These are phyloP conservation scores for Acropternis orthonyx DNA, from an alignment of 2,797 vertebrate genomes.

Conservation along the genomic window DNA sequence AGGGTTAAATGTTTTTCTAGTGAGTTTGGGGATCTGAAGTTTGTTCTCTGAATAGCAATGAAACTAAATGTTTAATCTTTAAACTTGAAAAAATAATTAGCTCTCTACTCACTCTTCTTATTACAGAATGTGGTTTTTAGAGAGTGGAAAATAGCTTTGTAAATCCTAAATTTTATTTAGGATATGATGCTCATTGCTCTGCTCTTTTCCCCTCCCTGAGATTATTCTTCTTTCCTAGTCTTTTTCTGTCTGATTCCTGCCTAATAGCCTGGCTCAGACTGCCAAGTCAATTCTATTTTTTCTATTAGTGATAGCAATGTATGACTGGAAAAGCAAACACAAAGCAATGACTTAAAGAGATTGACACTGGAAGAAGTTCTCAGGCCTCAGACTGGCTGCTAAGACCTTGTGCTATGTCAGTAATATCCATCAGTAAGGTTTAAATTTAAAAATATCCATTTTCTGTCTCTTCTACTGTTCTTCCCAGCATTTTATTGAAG, in stretches of 20 bases:
- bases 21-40: background rate
- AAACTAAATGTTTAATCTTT: background rate
- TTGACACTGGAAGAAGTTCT: constrained; percentile 2
- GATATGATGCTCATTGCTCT: background rate
- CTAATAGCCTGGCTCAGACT: background rate
- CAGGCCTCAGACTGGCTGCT: background rate
- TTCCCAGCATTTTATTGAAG: background rate
- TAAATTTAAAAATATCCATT: background rate
- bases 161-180: background rate
- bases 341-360: constrained; percentile 19
- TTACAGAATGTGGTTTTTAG: background rate
- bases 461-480: background rate
- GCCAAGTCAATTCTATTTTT: constrained; percentile 4
- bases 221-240: background rate
- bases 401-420: background rate
- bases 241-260: constrained; percentile 12
- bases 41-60: background rate
- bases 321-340: constrained; percentile 19
- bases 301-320: background rate
- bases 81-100: background rate
- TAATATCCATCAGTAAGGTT: background rate
- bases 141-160: background rate
- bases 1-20: background rate
- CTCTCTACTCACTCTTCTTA: background rate
- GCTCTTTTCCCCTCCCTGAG: background rate